Evolutionary conservation across 2,797 vertebrate species (phyloP), one percentile per base, ranked within the genome.

Genomic region (Lerista edwardsae): DNA sequence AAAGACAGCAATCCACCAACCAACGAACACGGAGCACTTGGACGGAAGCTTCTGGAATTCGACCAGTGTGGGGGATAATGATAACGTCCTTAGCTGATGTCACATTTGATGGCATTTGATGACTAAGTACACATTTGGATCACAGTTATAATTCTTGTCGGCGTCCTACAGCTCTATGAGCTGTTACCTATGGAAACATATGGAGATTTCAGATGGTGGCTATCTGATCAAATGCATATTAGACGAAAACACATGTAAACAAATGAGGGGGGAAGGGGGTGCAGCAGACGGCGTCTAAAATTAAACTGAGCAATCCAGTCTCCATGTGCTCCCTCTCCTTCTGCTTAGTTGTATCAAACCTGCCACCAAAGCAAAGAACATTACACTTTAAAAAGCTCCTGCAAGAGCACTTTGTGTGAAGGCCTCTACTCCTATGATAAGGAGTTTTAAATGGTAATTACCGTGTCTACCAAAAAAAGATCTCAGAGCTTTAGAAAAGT

Each of bases 161-260:
- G 23, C 80, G 34, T 27, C 80, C 39, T 31, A 21, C 39, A 1
- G 19, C 21, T 73, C 69, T 25, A 17, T 71, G 11, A 84, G 73
- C 76, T 15, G 21, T 87, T 87, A 75, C 39, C 41, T 57, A 67
- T 44, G 3, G 29, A 80, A 87, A 44, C 39, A 31, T 11, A 76
- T 73, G 69, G 80, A 27, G 39, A 27, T n/a, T 74, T 82, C 69
- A 74, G 80, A 62, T n/a, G 83, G 84, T 51, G 39, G 79, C 34
- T 6, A 25, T 84, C 71, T 73, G 61, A 67, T 77, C 75, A 61
- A 86, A 64, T 51, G 62, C 12, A 82, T 47, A 85, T 8, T 67
- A 80, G 89, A 83, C n/a, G 41, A 31, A 74, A 76, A 85, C 1
- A 86, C 62, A 59, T 80, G 23, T 36, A 79, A 84, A 78, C 72